Base-by-base conservation (phyloP, 2,113 vertebrate species). In the Catagonus wagneri region DNA sequence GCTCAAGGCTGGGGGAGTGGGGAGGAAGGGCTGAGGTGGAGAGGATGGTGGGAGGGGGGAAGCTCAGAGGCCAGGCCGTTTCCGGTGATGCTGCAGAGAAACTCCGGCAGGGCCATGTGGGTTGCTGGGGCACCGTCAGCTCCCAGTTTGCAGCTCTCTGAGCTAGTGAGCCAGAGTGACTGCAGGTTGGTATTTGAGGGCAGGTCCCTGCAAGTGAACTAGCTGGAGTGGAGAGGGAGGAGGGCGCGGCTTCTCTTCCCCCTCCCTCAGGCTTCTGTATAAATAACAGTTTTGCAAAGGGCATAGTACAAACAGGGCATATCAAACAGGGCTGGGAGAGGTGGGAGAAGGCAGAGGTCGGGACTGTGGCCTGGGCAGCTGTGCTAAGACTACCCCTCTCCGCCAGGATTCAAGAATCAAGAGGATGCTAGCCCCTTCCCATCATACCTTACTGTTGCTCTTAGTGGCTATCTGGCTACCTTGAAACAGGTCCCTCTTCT, bases 281-380 rank as follows among this genome's bases (percentile, higher is more conserved):
- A 95, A 93, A 96, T 36, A 96, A 75, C 71, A 84, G 89, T 76
- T 97, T 94, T 94, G 90, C 85, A 92, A 97, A 96, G 96, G 89
- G 65, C 91, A 84, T 44, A 0, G 13, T 72, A 60, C 68, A 95
- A 92, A 89, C 69, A 25, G 20, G 84, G 93, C 91, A 89, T 95
- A 54, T 89, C 93, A 92, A 89, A 36, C 66, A 83, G 88, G 94
- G 75, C 78, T 58, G 23, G 27, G 61, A 65, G 75, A 83, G 71
- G 44, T 32, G 36, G 86, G 78, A 79, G 79, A 60, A 87, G 90
- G 88, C 61, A 34, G 50, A 44, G 66, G n/a, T 54, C 16, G 39
- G 80, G 78, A 23, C 50, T 81, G 36, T 11, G 78, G 63, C 50
- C 75, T 44, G 34, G 10, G 12, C 32, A 78, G 86, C 32, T 71